Evolutionary conservation across 2,113 vertebrate species (phyloP), one percentile per base, ranked within the genome.

Genomic region (Zingel zingel): DNA sequence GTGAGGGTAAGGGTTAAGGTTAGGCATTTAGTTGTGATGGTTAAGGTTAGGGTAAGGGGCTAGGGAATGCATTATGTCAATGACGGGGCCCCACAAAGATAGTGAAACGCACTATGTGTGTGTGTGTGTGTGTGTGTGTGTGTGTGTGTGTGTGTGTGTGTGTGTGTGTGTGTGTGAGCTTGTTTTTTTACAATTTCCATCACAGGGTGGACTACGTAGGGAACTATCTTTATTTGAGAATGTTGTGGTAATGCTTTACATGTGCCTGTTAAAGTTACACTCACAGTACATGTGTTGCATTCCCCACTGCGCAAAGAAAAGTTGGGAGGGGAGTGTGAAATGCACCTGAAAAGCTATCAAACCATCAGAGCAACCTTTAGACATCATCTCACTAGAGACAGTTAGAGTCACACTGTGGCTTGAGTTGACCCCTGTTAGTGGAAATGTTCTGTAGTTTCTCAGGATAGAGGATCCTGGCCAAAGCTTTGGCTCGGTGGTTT

Each of bases 251-350:
- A 27, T 39, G 45, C 18, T 64, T 71, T 5, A 67, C 36, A 56
- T 33, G 30, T 58, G 50, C 15, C 15, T 16, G 27, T 43, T 71
- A 27, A 30, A 54, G 16, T 25, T 11, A 53, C 45, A 50, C 50
- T 69, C 23, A 9, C 14, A 65, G 58, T 53, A 13, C 53, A 62
- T 70, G 83, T 65, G 88, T 73, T 82, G 74, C 82, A 93, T 93
- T 94, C 88, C 84, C 72, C 82, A 80, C 51, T 30, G 77, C 39
- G 27, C 77, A 76, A 86, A 65, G 84, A 72, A 89, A 93, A 74
- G 70, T 92, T 66, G 64, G 27, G 67, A 75, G 56, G 21, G 30
- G 65, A 30, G 76, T 87, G 88, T 77, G 80, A 91, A 87, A 86
- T 80, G 23, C 47, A 76, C 72, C 66, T 61, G 51, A 81, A 67